Evolutionary conservation across 2,888 invertebrate species (phyloP).

Genomic region (Uloborus plumipes): DNA sequence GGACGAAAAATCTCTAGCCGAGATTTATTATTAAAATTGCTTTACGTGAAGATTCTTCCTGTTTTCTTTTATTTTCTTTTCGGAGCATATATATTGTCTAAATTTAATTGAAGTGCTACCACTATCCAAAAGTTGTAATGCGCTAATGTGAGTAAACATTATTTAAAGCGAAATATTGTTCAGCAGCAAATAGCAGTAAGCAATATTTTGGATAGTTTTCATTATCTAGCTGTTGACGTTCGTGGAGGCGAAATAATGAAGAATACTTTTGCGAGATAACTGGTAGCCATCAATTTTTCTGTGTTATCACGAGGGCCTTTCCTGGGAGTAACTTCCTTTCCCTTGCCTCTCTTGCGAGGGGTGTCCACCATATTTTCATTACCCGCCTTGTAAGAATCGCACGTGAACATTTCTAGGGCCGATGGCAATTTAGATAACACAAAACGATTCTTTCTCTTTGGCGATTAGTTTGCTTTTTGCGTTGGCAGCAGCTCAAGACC

Average conservation of each 20-base stretch:
- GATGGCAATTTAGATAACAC: constrained; percentile 60
- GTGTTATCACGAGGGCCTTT: constrained; percentile 25
- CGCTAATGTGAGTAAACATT: too few relatives aligned
- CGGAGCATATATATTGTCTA: too few relatives aligned
- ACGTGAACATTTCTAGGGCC: constrained; percentile 46
- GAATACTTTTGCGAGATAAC: constrained; percentile 45
- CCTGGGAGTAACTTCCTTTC: neutral
- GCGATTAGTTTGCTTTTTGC: constrained; percentile 33
- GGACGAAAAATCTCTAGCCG: too few relatives aligned
- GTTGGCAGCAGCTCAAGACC: constrained; percentile 46
- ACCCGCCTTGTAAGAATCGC: constrained; percentile 41
- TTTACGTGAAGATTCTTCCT: too few relatives aligned
- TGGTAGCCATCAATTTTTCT: constrained; percentile 36
- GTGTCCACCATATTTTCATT: constrained; percentile 31
- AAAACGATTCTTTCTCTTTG: constrained; percentile 25
- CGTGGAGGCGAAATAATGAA: constrained; percentile 57
- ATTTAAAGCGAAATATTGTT: too few relatives aligned
- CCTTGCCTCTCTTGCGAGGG: too few relatives aligned
- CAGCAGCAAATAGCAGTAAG: too few relatives aligned
- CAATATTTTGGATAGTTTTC: too few relatives aligned
- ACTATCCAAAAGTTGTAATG: too few relatives aligned
- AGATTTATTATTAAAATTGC: too few relatives aligned
- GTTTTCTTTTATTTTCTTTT: too few relatives aligned
- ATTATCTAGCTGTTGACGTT: constrained; percentile 33
- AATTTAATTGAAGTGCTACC: too few relatives aligned